phyloP scores from a whole-genome alignment of 2,113 vertebrate genomes.

The Salvelinus namaycush region DNA sequence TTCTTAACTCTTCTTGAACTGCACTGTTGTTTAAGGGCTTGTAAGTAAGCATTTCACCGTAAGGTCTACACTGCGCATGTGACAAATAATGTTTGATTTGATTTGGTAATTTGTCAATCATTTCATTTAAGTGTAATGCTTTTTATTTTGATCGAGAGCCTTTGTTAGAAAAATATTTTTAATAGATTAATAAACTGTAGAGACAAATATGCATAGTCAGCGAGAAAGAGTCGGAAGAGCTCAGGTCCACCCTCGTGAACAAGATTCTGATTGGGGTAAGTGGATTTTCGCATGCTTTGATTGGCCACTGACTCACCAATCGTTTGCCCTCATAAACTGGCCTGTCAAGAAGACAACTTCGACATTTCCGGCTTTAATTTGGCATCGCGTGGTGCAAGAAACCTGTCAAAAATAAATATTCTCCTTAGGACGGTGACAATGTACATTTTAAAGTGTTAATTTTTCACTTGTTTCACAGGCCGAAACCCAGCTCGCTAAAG shows the following conservation, averaged over 20 bases:
- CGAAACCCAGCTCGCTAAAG: background rate
- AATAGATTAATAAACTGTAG: too few relatives aligned
- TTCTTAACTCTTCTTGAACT: too few relatives aligned
- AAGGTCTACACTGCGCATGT: too few relatives aligned
- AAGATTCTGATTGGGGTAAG: background rate
- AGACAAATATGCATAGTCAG: too few relatives aligned
- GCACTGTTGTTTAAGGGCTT: too few relatives aligned
- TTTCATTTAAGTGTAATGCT: too few relatives aligned
- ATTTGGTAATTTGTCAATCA: too few relatives aligned
- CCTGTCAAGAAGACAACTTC: background rate
- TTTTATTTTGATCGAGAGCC: too few relatives aligned
- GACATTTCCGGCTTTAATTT: constrained; percentile 2
- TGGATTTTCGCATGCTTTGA: background rate
- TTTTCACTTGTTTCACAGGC: background rate
- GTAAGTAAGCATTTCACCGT: too few relatives aligned
- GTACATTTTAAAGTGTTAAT: constrained; percentile 5
- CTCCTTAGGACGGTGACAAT: background rate
- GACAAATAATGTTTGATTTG: too few relatives aligned
- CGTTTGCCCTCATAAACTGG: background rate
- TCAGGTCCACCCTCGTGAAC: background rate
- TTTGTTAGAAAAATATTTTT: too few relatives aligned
- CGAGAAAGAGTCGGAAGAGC: too few relatives aligned
- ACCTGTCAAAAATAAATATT: background rate
- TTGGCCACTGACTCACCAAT: constrained; percentile 33
- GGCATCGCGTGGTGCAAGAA: background rate